phyloP scores from a whole-genome alignment of 2,888 invertebrate species.

The Pasiphila rectangulata region DNA sequence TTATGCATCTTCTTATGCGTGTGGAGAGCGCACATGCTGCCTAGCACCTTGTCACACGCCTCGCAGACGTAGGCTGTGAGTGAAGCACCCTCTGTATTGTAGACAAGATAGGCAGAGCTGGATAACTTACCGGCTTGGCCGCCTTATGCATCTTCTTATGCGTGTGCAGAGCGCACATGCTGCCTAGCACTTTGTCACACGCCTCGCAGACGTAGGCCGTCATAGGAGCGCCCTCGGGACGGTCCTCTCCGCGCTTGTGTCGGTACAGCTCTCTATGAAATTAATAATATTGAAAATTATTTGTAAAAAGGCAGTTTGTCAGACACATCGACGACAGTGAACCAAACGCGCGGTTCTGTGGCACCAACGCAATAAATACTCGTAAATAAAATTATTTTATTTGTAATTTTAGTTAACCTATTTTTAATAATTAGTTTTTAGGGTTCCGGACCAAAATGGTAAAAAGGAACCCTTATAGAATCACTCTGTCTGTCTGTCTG shows the following conservation, averaged over 20 bases:
- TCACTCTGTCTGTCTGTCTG: no score
- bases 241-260: conserved; percentile 72
- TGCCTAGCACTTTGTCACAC: conserved; percentile 80
- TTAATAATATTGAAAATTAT: not conserved
- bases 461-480: no score
- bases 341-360: no score
- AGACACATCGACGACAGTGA: no score
- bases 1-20: conserved; percentile 80
- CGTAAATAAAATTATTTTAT: no score
- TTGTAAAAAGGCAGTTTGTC: no score
- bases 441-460: no score
- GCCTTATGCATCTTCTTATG: conserved; percentile 81
- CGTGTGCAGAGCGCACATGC: conserved; percentile 74
- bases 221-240: conserved; percentile 62
- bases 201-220: conserved; percentile 79
- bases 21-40: conserved; percentile 76
- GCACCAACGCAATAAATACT: no score
- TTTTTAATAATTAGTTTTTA: no score
- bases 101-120: no score
- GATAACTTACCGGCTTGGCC: conserved; percentile 74
- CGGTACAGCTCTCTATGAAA: conserved; percentile 61
- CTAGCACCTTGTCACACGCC: conserved; percentile 80
- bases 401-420: not conserved
- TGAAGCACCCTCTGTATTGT: conserved; percentile 62
- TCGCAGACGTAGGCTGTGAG: conserved; percentile 78